Percentiles rank a stretch among this genome's conserved stretches.
Conservation (phyloP, 2,888 invertebrate species). For the Isotomurus palustris region DNA sequence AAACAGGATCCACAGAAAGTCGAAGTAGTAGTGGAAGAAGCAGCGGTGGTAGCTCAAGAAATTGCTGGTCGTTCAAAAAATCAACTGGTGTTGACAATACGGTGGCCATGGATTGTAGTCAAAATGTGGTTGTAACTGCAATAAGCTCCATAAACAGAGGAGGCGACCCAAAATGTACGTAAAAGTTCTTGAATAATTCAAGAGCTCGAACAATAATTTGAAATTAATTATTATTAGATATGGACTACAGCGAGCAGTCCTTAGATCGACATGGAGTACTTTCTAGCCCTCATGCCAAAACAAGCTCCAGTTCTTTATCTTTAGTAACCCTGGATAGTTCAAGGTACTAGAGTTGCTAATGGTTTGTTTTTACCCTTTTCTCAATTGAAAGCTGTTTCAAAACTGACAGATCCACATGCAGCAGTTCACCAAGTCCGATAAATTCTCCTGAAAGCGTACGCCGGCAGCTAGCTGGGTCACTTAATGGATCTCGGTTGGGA, state of each 20-base stretch:
- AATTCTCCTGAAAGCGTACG: constrained; percentile 44
- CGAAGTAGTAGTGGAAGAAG: constrained; percentile 15
- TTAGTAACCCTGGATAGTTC: constrained; percentile 46
- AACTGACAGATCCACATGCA: constrained; percentile 25
- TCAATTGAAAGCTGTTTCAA: neutral
- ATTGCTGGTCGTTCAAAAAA: constrained; percentile 42
- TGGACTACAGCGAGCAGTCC: neutral
- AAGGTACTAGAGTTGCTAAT: constrained; percentile 22
- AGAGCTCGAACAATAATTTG: neutral
- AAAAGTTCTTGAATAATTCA: neutral
- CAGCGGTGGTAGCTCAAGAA: constrained; percentile 24
- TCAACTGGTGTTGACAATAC: constrained; percentile 32
- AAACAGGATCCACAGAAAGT: constrained; percentile 14
- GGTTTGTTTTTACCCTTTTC: neutral
- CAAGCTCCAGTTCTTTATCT: constrained; percentile 44
- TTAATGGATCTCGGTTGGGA: constrained; percentile 23
- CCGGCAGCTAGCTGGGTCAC: constrained; percentile 29
- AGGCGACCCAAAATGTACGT: constrained; percentile 4
- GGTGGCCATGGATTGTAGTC: constrained; percentile 42
- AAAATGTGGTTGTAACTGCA: constrained; percentile 44
- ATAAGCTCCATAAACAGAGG: constrained; percentile 31
- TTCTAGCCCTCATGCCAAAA: constrained; percentile 32
- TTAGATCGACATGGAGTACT: constrained; percentile 1
- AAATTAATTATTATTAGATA: neutral
- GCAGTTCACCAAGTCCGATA: constrained; percentile 44